Base-by-base conservation (phyloP, 2,888 invertebrate species). In the Vandiemenella viatica region DNA sequence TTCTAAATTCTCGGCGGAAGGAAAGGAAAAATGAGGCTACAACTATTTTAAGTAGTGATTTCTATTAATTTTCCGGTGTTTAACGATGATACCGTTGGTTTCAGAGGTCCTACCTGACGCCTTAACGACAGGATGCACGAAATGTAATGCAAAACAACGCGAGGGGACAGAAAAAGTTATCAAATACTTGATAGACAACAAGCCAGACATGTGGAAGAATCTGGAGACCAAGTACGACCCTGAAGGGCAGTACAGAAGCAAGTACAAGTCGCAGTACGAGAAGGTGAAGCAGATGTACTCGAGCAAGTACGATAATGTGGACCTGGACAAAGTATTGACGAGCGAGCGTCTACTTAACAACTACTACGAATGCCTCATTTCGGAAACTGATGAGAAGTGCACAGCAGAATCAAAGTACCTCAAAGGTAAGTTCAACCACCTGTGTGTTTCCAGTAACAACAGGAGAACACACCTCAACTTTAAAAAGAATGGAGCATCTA, bases 381-480 rank as follows among this genome's bases (percentile, higher is more conserved):
- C 75, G 5, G 70, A 75, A 56, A 38, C 10, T 15, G 38, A 38
- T 8, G 76, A 75, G 8, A 66, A 71, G 2, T 77, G 77, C 59
- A 75, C 76, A 0, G 61, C 72, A 1, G 77, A 76, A 58, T 76
- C 74, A 43, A 67, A 73, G 38, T 76, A 76, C 62, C 62, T 77
- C 22, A 76, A 72, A 62, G 72, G 77, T 77, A 61, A 75, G 76
- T 67, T n/a, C n/a, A n/a, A n/a, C n/a, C n/a, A n/a, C n/a, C n/a
- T n/a, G n/a, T n/a, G n/a, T n/a, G n/a, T n/a, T n/a, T n/a, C n/a
- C n/a, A n/a, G n/a, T n/a, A n/a, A n/a, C n/a, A n/a, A n/a, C n/a
- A n/a, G n/a, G n/a, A n/a, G n/a, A n/a, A n/a, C n/a, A n/a, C n/a
- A n/a, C n/a, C n/a, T n/a, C n/a, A n/a, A n/a, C n/a, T n/a, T n/a